Base-by-base conservation (phyloP, 2,888 invertebrate species). In the Tetranychus truncatus region DNA sequence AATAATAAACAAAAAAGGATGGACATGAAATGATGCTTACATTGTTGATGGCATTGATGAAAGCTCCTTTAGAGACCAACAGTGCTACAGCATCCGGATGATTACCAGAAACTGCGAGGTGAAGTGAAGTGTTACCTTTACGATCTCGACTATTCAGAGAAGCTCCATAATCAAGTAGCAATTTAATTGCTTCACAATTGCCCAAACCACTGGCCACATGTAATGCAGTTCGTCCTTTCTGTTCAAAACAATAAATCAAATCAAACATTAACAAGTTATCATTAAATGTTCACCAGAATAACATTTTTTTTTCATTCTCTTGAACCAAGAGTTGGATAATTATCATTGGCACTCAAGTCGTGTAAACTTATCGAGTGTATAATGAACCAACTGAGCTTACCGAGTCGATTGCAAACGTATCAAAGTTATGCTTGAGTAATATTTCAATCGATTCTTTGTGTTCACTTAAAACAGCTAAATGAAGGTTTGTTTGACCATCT, bases 71-170 rank as follows among this genome's bases (percentile, higher is more conserved):
- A 1, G 86, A 84, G 77, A 90, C 86, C 75, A 91, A 84, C 76
- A 88, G 84, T 81, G 89, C 88, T 55, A 74, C 76, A 24, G 88
- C 88, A 78, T 89, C 88, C 6, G 86, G 85, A 75, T 91, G 90
- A 81, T 93, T 89, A 0, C 89, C 88, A 21, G 89, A 84, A 79
- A 92, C 92, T 2, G 92, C 91, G 80, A 91, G 86, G 82, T 94
- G 93, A 6, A 94, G 84, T 0, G 93, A 92, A 0, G 93, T 76
- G 46, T 76, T 77, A 66, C 76, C 75, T 66, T 76, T 77, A 34
- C 80, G 79, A 71, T 80, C 80, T 75, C 78, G 78, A 11, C 77
- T 77, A 67, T 79, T 79, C 7, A 79, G 76, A 45, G 77, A 77
- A 24, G 78, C 79, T 76, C 82, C 82, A 77, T 80, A 79, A 78